These are phyloP conservation scores for Drosophila trapezifrons DNA, from an alignment of 1,140 invertebrate genomes.

Conservation along the genomic window DNA sequence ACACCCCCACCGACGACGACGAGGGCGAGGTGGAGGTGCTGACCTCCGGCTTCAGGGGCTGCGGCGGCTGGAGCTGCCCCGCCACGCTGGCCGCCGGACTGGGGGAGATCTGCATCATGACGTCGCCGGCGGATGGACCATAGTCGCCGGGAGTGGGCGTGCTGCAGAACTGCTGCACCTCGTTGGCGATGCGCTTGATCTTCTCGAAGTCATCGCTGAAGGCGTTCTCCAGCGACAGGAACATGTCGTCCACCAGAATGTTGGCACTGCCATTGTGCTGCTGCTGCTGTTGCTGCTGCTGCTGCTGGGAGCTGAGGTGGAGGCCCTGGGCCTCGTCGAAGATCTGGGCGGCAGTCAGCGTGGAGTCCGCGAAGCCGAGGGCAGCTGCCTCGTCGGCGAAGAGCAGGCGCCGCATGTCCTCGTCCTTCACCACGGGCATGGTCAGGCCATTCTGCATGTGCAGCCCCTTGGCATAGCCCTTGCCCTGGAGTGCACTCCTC, in stretches of 20 bases:
- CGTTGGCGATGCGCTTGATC: conserved; percentile 89
- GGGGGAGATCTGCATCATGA: conserved; percentile 78
- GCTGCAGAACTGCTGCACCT: conserved; percentile 88
- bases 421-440: conserved; percentile 84
- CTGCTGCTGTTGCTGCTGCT: conserved; percentile 63
- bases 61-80: conserved; percentile 75
- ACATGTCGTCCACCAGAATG: conserved; percentile 88
- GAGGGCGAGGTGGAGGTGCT: conserved; percentile 58
- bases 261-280: conserved; percentile 70
- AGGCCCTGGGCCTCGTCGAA: conserved; percentile 77
- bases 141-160: conserved; percentile 68
- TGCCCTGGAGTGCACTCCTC: conserved; percentile 91
- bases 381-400: conserved; percentile 82
- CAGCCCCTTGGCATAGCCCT: conserved; percentile 85
- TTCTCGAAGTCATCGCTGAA: conserved; percentile 91
- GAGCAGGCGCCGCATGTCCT: conserved; percentile 84
- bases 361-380: conserved; percentile 78
- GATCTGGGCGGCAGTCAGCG: conserved; percentile 73
- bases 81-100: conserved; percentile 23
- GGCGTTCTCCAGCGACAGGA: conserved; percentile 88
- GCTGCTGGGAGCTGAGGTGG: conserved; percentile 64
- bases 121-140: conserved; percentile 35
- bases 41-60: conserved; percentile 75
- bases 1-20: conserved; percentile 31
- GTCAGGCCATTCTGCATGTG: conserved; percentile 85